These are phyloP conservation scores for Hippocampus guttulatus DNA, from an alignment of 2,113 vertebrate species.

Conservation along the genomic window DNA sequence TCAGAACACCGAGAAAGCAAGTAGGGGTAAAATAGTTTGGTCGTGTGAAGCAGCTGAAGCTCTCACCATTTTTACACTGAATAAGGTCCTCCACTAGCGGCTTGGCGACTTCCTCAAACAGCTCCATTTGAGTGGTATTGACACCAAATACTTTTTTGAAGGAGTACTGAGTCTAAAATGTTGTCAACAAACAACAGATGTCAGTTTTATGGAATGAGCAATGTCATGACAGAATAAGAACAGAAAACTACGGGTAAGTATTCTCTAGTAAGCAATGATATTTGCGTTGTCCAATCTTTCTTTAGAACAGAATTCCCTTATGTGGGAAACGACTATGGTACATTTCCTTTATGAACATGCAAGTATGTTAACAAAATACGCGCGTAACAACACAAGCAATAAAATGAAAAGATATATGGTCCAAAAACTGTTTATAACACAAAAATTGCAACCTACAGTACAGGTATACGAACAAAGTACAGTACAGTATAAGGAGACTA, in stretches of 20 bases:
- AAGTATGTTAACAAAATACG: too few relatives aligned
- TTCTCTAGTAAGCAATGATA: too few relatives aligned
- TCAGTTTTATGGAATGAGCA: not conserved
- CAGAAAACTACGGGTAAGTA: not conserved
- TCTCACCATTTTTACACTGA: slow-evolving; percentile 88
- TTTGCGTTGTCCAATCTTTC: too few relatives aligned
- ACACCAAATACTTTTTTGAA: slow-evolving; percentile 93
- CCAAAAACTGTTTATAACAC: too few relatives aligned
- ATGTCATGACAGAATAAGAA: not conserved
- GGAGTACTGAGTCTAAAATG: slow-evolving; percentile 84
- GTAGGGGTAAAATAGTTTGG: not conserved
- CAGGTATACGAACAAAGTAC: too few relatives aligned
- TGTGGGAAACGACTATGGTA: too few relatives aligned
- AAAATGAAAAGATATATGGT: too few relatives aligned
- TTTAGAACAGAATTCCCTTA: too few relatives aligned
- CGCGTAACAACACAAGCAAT: too few relatives aligned
- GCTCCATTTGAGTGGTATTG: slow-evolving; percentile 78
- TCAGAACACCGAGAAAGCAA: not conserved
- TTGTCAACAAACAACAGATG: not conserved
- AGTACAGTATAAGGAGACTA: too few relatives aligned
- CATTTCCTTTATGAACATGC: too few relatives aligned
- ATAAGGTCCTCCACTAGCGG: slow-evolving; percentile 89
- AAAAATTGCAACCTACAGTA: too few relatives aligned
- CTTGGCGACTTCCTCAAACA: slow-evolving; percentile 87
- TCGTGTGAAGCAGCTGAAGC: not conserved